phyloP scores from a whole-genome alignment of 2,888 invertebrate species.

The Corythucha ciliata region DNA sequence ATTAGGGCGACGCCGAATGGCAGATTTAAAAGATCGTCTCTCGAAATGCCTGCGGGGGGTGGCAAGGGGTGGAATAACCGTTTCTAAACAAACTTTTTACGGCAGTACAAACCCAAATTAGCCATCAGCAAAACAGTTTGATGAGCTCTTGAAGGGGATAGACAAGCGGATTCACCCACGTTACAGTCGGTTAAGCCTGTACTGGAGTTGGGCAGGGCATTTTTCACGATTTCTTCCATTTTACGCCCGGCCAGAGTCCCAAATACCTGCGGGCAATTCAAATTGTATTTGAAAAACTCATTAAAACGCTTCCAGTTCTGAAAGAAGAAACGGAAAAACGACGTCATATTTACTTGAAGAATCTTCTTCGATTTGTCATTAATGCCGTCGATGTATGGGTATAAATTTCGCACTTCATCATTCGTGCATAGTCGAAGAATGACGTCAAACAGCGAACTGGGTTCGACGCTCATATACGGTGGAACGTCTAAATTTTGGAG shows the following conservation, averaged over 20 bases:
- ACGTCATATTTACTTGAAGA: conserved; percentile 50
- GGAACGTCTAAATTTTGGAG: conserved; percentile 53
- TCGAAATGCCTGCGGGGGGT: conserved; percentile 48
- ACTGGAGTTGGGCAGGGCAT: no score
- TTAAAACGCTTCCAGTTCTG: no score
- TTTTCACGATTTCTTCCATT: conserved; percentile 15
- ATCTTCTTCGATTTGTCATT: conserved; percentile 64
- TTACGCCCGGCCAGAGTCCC: conserved; percentile 26
- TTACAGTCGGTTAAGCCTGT: no score
- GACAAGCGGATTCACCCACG: no score
- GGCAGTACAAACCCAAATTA: conserved; percentile 42
- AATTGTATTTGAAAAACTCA: no score
- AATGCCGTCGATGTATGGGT: conserved; percentile 63
- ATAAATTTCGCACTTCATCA: conserved; percentile 47
- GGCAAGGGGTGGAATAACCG: not conserved
- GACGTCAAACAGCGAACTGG: conserved; percentile 63
- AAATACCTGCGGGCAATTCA: conserved; percentile 28
- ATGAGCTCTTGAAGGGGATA: conserved; percentile 29
- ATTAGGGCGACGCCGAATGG: conserved; percentile 63
- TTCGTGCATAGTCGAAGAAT: conserved; percentile 55
- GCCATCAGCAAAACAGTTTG: conserved; percentile 49
- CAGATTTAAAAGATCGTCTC: conserved; percentile 59
- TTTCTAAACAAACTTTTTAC: not conserved
- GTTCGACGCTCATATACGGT: conserved; percentile 50
- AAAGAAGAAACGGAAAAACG: not conserved